Evolutionary conservation across 1,140 invertebrate genomes (phyloP).

Genomic region (Brachionus calyciflorus): DNA sequence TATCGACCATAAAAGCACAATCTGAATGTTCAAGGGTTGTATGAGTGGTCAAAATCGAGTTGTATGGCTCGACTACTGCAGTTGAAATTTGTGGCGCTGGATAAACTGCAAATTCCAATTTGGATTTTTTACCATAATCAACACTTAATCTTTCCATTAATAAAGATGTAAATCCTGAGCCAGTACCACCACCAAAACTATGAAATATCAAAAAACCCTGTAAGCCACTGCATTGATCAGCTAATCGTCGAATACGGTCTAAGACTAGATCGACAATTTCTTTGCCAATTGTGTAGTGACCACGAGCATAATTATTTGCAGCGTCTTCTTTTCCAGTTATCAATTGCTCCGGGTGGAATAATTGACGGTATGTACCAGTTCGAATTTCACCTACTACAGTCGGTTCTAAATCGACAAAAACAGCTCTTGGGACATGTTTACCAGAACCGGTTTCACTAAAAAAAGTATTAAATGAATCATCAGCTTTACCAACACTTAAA

Average conservation of each 20-base stretch:
- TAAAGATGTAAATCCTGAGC: slow-evolving; percentile 79
- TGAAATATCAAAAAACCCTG: slow-evolving; percentile 48
- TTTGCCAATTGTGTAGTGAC: slow-evolving; percentile 50
- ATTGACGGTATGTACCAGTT: slow-evolving; percentile 52
- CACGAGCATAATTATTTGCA: slow-evolving; percentile 68
- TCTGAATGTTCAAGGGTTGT: slow-evolving; percentile 58
- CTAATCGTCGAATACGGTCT: slow-evolving; percentile 64
- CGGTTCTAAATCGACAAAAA: slow-evolving; percentile 59
- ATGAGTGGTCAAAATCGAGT: slow-evolving; percentile 59
- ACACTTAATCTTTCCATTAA: slow-evolving; percentile 83
- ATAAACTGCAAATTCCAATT: slow-evolving; percentile 80
- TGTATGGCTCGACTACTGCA: slow-evolving; percentile 61
- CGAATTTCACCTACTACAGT: slow-evolving; percentile 56
- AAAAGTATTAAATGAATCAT: slow-evolving; percentile 47
- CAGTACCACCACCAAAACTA: slow-evolving; percentile 66
- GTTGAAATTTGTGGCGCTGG: slow-evolving; percentile 71
- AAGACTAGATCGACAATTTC: slow-evolving; percentile 67
- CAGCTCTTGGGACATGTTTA: slow-evolving; percentile 60
- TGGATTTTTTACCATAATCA: slow-evolving; percentile 83
- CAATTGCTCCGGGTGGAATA: slow-evolving; percentile 61
- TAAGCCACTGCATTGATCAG: slow-evolving; percentile 47
- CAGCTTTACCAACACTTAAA: neutral
- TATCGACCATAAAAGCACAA: slow-evolving; percentile 69
- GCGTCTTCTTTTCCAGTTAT: slow-evolving; percentile 73
- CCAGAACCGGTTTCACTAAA: slow-evolving; percentile 55